Evolutionary conservation across 37 sponge, comb jelly and placozoan species (phyloP).

Genomic region (Beroe ovata): DNA sequence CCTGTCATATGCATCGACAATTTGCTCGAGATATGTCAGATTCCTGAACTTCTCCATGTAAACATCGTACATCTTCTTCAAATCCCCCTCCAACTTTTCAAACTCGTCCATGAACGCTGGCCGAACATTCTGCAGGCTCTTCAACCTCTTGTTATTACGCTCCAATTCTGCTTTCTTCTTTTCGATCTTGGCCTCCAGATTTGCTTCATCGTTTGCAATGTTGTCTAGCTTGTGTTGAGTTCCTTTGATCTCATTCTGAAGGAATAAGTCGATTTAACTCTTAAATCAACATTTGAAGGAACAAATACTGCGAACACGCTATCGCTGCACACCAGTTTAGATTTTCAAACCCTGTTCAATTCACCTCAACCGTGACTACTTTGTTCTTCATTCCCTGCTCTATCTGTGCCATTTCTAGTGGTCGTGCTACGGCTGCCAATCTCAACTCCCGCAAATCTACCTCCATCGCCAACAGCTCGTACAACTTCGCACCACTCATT

Average conservation of each 20-base stretch:
- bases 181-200: conserved; percentile 90
- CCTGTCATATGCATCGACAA: conserved; percentile 78
- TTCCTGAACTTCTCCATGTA: conserved; percentile 91
- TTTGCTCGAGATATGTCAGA: conserved; percentile 90
- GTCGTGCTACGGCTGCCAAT: conserved; percentile 72
- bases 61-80: conserved; percentile 81
- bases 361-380: conserved; percentile 76
- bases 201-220: conserved; percentile 88
- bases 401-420: conserved; percentile 84
- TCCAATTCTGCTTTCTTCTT: conserved; percentile 94
- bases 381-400: conserved; percentile 79
- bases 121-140: conserved; percentile 87
- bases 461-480: conserved; percentile 87
- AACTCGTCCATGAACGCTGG: conserved; percentile 99
- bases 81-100: conserved; percentile 87
- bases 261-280: background rate
- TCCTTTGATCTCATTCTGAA: conserved; percentile 76
- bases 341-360: too few species aligned
- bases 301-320: too few species aligned
- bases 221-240: conserved; percentile 82
- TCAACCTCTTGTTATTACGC: conserved; percentile 85
- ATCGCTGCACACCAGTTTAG: too few species aligned
- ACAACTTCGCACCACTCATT: conserved; percentile 82
- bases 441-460: conserved; percentile 82
- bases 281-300: too few species aligned